These are phyloP conservation scores for Bos javanicus DNA, from an alignment of 2,113 vertebrate species.

Conservation along the genomic window DNA sequence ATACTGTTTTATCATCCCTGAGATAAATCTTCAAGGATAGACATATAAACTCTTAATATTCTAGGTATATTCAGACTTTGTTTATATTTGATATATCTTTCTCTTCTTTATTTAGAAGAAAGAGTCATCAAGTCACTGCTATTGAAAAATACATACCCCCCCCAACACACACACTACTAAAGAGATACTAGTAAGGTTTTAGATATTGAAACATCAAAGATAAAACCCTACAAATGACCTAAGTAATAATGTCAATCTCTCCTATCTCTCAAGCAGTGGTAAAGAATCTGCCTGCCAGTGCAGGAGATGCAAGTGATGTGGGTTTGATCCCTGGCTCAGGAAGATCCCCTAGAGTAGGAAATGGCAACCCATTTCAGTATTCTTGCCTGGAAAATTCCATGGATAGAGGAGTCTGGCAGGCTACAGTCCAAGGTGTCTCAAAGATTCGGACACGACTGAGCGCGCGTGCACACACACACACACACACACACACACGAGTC, in stretches of 20 bases:
- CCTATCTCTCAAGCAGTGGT: neutral
- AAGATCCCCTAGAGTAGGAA: neutral
- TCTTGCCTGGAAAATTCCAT: neutral
- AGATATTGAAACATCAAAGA: neutral
- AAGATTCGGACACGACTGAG: neutral
- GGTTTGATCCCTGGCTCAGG: neutral
- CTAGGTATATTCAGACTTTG: neutral
- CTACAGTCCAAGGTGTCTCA: neutral
- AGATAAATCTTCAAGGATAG: neutral
- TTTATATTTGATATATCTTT: neutral
- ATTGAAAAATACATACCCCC: neutral
- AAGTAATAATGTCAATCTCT: neutral
- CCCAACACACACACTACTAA: neutral
- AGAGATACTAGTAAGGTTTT: neutral
- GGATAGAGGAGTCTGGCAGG: neutral
- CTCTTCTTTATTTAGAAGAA: neutral
- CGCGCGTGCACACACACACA: fast-evolving
- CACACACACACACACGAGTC: neutral
- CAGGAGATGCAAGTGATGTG: neutral
- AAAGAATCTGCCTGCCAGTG: neutral
- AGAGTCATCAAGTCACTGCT: neutral
- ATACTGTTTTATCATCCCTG: neutral
- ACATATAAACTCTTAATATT: neutral
- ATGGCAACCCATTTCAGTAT: neutral
- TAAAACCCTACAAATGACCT: neutral